These are phyloP conservation scores for Aphidius colemani DNA, from an alignment of 2,888 invertebrate genomes.

Conservation along the genomic window DNA sequence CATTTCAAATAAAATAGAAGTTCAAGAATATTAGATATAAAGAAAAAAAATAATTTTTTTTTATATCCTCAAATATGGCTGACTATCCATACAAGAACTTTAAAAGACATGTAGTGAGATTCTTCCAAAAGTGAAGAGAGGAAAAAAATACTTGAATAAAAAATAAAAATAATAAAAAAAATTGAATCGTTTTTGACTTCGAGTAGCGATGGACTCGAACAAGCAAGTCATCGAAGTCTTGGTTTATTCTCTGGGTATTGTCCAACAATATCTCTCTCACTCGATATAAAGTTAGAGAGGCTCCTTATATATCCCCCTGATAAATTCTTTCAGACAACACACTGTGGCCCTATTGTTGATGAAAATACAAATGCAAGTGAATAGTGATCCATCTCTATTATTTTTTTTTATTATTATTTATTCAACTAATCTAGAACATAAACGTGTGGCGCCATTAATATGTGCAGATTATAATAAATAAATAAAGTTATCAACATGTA, in stretches of 20 bases:
- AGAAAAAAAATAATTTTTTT: neutral
- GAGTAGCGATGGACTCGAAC: conserved; percentile 44
- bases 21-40: too few relatives aligned
- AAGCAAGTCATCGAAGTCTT: conserved; percentile 49
- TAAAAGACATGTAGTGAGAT: conserved; percentile 5
- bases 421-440: too few relatives aligned
- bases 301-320: conserved; percentile 37
- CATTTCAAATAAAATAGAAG: too few relatives aligned
- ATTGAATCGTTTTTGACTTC: conserved; percentile 37
- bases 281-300: conserved; percentile 14
- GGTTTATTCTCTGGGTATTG: conserved; percentile 6
- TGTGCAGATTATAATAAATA: too few relatives aligned
- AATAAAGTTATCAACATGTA: too few relatives aligned
- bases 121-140: conserved; percentile 2
- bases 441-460: conserved; percentile 41
- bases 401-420: too few relatives aligned
- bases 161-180: conserved; percentile 17
- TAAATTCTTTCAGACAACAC: conserved; percentile 42
- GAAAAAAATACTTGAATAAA: conserved; percentile 7
- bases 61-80: neutral
- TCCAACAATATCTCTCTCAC: neutral
- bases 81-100: conserved; percentile 7
- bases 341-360: conserved; percentile 48
- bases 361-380: conserved; percentile 1
- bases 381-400: neutral